Conservation (phyloP, 2,797 vertebrate species). For the Pipistrellus pygmaeus region DNA sequence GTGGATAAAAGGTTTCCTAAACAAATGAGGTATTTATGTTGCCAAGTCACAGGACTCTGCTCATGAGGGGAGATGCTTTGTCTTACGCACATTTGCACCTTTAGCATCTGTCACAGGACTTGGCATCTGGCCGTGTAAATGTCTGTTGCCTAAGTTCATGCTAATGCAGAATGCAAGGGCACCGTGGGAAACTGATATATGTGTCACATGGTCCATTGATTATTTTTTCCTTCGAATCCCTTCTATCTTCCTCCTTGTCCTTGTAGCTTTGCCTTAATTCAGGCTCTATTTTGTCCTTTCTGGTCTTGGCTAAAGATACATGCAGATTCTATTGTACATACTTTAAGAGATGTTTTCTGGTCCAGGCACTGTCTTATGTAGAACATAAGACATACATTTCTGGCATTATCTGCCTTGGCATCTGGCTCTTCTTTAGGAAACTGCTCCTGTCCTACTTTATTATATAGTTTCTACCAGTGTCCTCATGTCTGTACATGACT, state of each 20-base stretch:
- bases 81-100: background rate
- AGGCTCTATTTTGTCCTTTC: background rate
- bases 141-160: background rate
- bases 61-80: background rate
- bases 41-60: background rate
- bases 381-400: background rate
- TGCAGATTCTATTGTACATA: too few species aligned
- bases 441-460: background rate
- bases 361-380: background rate
- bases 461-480: background rate
- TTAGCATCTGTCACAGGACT: background rate
- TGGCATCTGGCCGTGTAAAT: background rate
- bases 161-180: background rate
- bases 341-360: background rate
- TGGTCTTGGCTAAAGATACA: background rate
- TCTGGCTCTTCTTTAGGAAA: constrained; percentile 5
- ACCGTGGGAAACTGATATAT: background rate
- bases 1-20: background rate
- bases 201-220: background rate
- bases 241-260: background rate
- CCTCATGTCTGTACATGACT: background rate
- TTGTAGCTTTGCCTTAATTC: background rate
- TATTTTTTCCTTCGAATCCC: background rate
- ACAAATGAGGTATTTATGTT: background rate
- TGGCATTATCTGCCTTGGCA: background rate